Evolutionary conservation across 2,797 vertebrate genomes (phyloP).

Genomic region (Acanthopagrus latus): DNA sequence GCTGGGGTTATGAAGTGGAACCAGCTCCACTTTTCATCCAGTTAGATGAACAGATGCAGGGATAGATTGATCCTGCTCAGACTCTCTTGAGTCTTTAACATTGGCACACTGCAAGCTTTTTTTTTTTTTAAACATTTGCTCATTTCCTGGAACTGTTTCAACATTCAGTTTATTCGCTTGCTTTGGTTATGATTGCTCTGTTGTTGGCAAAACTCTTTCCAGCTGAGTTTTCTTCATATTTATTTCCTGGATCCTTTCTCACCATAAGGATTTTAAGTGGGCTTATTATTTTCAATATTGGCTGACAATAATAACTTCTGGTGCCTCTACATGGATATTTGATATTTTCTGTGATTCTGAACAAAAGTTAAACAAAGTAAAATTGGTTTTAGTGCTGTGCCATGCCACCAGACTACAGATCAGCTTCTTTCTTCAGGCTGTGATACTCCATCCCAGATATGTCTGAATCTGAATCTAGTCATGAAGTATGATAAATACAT

Average conservation of each 20-base stretch:
- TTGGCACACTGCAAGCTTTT: background rate
- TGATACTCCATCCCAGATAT: no score
- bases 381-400: no score
- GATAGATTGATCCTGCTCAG: slow-evolving; percentile 39
- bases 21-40: slow-evolving; percentile 55
- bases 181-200: slow-evolving; percentile 7
- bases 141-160: slow-evolving; percentile 7
- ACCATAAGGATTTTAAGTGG: background rate
- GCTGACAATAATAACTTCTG: background rate
- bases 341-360: no score
- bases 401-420: no score
- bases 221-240: background rate
- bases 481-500: no score
- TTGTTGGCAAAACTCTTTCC: slow-evolving; percentile 1
- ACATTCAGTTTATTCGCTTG: slow-evolving; percentile 8
- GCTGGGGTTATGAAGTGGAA: slow-evolving; percentile 55
- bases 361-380: no score
- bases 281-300: background rate
- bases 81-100: slow-evolving; percentile 13
- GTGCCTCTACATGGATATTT: no score
- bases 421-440: no score
- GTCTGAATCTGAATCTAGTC: no score
- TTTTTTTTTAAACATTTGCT: slow-evolving; percentile 36
- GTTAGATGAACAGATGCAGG: slow-evolving; percentile 46
- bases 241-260: slow-evolving; percentile 5